These are phyloP conservation scores for Trichoplusia ni DNA, from an alignment of 1,140 invertebrate species.

Conservation along the genomic window DNA sequence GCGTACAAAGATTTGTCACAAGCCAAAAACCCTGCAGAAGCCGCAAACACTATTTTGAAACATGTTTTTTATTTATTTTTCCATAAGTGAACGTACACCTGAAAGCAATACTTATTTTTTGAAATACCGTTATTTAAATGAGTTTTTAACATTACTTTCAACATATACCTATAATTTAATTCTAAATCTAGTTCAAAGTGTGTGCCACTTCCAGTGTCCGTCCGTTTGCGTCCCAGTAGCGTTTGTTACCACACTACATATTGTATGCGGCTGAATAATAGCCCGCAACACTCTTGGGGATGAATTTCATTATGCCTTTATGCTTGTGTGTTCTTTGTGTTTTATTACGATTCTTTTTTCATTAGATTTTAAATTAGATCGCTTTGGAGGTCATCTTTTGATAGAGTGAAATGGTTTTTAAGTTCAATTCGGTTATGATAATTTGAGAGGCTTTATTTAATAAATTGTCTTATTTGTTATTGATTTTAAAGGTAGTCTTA, in stretches of 20 bases:
- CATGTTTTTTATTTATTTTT: conserved; percentile 15
- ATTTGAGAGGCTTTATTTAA: too few relatives aligned
- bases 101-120: too few relatives aligned
- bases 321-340: conserved; percentile 57
- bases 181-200: conserved; percentile 9
- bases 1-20: too few relatives aligned
- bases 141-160: conserved; percentile 9
- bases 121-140: too few relatives aligned
- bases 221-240: conserved; percentile 47
- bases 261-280: conserved; percentile 77
- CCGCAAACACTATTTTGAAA: too few relatives aligned
- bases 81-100: too few relatives aligned
- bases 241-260: conserved; percentile 75
- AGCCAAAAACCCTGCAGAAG: too few relatives aligned
- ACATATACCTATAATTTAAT: not conserved
- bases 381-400: too few relatives aligned
- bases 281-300: conserved; percentile 73
- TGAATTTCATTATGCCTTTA: conserved; percentile 77
- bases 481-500: too few relatives aligned
- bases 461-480: too few relatives aligned
- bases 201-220: conserved; percentile 29
- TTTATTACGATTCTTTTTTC: conserved; percentile 47
- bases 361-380: conserved; percentile 25
- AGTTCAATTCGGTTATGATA: too few relatives aligned
- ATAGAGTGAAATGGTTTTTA: too few relatives aligned